phyloP scores from a whole-genome alignment of 2,888 invertebrate genomes.

The Trachelus iudaicus region DNA sequence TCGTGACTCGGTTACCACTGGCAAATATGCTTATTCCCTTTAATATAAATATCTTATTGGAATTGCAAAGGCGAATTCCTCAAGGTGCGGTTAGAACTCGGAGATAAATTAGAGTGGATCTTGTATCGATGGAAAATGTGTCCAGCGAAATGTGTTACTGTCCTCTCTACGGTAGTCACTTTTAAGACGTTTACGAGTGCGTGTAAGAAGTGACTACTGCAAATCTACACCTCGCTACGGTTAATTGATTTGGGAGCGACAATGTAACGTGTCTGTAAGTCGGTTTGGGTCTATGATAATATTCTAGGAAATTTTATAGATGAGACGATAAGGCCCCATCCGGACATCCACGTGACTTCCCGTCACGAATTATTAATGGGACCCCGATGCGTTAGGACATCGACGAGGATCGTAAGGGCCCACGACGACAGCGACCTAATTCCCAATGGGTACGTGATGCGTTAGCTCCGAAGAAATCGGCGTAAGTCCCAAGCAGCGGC shows the following conservation, averaged over 20 bases:
- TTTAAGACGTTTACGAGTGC: too few relatives aligned
- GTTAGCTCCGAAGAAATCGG: not conserved
- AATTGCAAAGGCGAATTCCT: slow-evolving; percentile 43
- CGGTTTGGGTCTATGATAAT: not conserved
- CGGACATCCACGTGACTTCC: not conserved
- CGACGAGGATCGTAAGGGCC: not conserved
- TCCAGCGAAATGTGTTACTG: too few relatives aligned
- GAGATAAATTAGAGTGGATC: not conserved
- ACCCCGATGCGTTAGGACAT: not conserved
- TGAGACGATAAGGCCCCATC: not conserved
- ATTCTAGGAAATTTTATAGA: not conserved
- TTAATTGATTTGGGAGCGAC: not conserved
- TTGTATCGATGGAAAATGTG: too few relatives aligned
- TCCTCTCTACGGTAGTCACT: too few relatives aligned
- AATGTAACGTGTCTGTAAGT: not conserved
- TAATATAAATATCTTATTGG: slow-evolving; percentile 43
- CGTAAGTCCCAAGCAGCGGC: not conserved
- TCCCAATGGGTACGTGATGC: not conserved
- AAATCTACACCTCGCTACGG: too few relatives aligned
- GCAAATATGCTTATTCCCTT: slow-evolving; percentile 20
- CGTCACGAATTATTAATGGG: not conserved
- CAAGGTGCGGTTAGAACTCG: not conserved
- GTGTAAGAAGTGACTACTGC: too few relatives aligned
- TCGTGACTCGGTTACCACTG: slow-evolving; percentile 23
- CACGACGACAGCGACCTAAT: not conserved